Evolutionary conservation across 2,797 vertebrate species (phyloP).

Genomic region (Neostethus bicornis): DNA sequence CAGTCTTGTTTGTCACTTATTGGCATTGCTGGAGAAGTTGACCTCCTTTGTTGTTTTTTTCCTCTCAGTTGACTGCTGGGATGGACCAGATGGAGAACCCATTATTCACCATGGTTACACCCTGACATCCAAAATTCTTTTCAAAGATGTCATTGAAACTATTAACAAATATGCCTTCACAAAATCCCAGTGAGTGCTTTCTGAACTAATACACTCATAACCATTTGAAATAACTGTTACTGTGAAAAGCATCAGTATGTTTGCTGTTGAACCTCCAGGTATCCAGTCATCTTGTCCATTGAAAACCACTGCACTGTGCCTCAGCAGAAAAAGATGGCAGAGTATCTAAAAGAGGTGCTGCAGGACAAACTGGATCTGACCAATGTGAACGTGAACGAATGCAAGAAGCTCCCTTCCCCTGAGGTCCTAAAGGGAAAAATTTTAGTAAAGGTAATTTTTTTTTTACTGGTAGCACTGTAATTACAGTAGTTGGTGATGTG

Average conservation of each 20-base stretch:
- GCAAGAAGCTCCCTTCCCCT: constrained; percentile 87
- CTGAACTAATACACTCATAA: neutral
- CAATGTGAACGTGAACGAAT: constrained; percentile 80
- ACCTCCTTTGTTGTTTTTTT: neutral
- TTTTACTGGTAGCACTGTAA: neutral
- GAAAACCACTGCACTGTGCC: constrained; percentile 93
- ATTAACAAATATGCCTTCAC: constrained; percentile 92
- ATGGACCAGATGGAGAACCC: constrained; percentile 90
- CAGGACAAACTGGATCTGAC: constrained; percentile 92
- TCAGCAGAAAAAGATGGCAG: constrained; percentile 94
- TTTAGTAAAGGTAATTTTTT: constrained; percentile 87
- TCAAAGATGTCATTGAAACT: constrained; percentile 89
- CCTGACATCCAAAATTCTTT: constrained; percentile 92
- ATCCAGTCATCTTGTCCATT: constrained; percentile 90
- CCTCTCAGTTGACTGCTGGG: constrained; percentile 91
- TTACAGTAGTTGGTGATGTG: neutral
- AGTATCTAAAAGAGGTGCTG: constrained; percentile 88
- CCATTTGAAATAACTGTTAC: neutral
- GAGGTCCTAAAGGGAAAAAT: constrained; percentile 91
- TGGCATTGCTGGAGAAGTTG: neutral
- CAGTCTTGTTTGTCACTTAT: constrained; percentile 5
- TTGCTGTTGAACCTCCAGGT: constrained; percentile 69
- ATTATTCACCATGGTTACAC: constrained; percentile 94
- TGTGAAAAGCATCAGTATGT: neutral
- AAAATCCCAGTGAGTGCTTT: constrained; percentile 85